Evolutionary conservation across 2,797 vertebrate species (phyloP).

Genomic region (Oceanodroma leucorhoa): DNA sequence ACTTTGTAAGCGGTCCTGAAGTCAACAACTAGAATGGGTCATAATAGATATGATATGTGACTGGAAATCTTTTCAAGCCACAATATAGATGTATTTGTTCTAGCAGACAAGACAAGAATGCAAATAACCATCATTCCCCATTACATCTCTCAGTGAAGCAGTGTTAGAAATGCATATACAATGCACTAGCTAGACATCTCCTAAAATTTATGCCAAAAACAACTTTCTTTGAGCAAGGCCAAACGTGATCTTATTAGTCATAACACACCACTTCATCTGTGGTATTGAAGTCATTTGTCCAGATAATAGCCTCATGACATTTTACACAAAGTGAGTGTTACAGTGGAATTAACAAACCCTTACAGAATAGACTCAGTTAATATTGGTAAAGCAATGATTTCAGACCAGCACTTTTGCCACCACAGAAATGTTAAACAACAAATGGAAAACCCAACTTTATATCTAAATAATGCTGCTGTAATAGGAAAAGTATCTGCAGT

Average conservation of each 20-base stretch:
- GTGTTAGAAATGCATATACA: background rate
- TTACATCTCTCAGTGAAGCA: background rate
- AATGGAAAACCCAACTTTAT: background rate
- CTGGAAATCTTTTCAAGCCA: background rate
- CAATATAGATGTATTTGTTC: background rate
- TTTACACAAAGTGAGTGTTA: background rate
- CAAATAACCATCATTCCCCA: background rate
- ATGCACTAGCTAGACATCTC: background rate
- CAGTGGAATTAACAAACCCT: accelerated
- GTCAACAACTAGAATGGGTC: background rate
- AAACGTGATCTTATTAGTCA: slow-evolving; percentile 11
- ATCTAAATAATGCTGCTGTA: background rate
- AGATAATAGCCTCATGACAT: background rate
- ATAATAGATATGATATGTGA: background rate
- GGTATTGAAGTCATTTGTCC: background rate
- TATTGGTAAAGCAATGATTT: background rate
- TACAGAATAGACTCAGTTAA: background rate
- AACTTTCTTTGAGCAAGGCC: background rate
- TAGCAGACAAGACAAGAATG: background rate
- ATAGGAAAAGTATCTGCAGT: background rate
- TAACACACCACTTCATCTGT: background rate
- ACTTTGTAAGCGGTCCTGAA: background rate
- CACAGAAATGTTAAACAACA: background rate
- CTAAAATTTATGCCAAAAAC: background rate
- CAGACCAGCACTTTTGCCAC: background rate